Conservation (phyloP, 1,140 invertebrate species). For the Sycophaga agraensis region DNA sequence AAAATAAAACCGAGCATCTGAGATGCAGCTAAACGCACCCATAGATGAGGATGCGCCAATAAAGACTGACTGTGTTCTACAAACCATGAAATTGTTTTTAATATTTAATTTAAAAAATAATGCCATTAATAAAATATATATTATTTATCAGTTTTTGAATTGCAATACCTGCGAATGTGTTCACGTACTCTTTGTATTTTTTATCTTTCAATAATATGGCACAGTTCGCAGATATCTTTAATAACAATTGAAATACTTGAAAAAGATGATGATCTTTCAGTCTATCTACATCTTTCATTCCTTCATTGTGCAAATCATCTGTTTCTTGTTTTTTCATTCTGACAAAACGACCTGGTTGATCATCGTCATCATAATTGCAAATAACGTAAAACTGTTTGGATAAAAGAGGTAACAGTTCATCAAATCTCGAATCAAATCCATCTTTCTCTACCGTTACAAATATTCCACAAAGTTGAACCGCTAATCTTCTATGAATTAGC, state of each 20-base stretch:
- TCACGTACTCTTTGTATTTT: slow-evolving; percentile 51
- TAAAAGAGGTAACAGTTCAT: slow-evolving; percentile 51
- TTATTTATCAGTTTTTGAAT: not conserved
- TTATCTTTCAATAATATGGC: slow-evolving; percentile 54
- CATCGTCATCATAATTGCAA: slow-evolving; percentile 31
- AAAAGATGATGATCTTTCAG: slow-evolving; percentile 72
- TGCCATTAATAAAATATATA: not conserved
- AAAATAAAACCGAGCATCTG: slow-evolving; percentile 76
- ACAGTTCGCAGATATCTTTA: slow-evolving; percentile 64
- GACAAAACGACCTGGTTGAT: slow-evolving; percentile 46
- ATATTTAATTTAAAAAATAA: too few relatives aligned
- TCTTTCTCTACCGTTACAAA: slow-evolving; percentile 73
- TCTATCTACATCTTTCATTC: slow-evolving; percentile 48
- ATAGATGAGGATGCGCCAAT: slow-evolving; percentile 66
- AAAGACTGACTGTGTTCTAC: slow-evolving; percentile 57
- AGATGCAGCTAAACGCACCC: slow-evolving; percentile 74
- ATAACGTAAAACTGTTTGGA: slow-evolving; percentile 53
- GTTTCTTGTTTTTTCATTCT: slow-evolving; percentile 36
- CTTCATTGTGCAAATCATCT: slow-evolving; percentile 31
- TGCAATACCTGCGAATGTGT: slow-evolving; percentile 58
- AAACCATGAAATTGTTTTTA: slow-evolving; percentile 13
- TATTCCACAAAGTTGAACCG: slow-evolving; percentile 66
- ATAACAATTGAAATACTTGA: slow-evolving; percentile 66
- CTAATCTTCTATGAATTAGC: slow-evolving; percentile 57
- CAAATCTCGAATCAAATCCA: slow-evolving; percentile 66